Percentiles rank a stretch among this genome's conserved stretches.
Evolutionary conservation across 2,888 invertebrate genomes (phyloP).

Genomic region (Phyllotreta striolata): DNA sequence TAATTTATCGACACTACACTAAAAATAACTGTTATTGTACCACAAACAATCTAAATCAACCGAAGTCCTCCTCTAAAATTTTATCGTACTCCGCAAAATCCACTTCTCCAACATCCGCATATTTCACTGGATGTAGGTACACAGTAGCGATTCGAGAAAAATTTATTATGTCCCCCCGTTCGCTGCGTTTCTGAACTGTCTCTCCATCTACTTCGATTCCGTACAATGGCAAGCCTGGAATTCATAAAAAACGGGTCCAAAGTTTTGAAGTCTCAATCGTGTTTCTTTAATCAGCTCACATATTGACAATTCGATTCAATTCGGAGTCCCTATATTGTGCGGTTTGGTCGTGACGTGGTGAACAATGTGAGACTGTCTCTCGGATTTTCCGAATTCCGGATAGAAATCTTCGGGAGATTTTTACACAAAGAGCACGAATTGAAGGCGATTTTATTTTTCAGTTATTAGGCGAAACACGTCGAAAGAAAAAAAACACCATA

Average conservation of each 20-base stretch:
- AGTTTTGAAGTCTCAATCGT: constrained; percentile 25
- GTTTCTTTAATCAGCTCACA: constrained; percentile 33
- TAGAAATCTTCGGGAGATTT: constrained; percentile 7
- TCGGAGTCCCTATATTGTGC: constrained; percentile 23
- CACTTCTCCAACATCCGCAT: constrained; percentile 17
- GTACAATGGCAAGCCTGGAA: constrained; percentile 13
- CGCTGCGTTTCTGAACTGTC: constrained; percentile 6
- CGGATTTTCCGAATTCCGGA: constrained; percentile 10
- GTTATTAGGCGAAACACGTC: no score
- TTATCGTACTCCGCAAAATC: constrained; percentile 14
- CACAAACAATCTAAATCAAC: constrained; percentile 15
- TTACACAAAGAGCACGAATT: not conserved
- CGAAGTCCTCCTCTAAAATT: constrained; percentile 17
- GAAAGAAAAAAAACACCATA: no score
- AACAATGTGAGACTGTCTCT: constrained; percentile 23
- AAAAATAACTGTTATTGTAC: not conserved
- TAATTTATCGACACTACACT: no score
- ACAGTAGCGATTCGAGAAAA: constrained; percentile 7
- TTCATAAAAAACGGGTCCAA: constrained; percentile 21
- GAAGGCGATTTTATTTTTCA: no score
- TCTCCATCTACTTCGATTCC: constrained; percentile 15
- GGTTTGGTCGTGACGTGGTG: constrained; percentile 27
- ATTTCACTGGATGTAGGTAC: constrained; percentile 17
- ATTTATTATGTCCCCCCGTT: not conserved
- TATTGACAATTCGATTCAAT: constrained; percentile 31